Evolutionary conservation across 1,140 invertebrate genomes (phyloP), one percentile per base, ranked within the genome.

Genomic region (Brachionus sp.): DNA sequence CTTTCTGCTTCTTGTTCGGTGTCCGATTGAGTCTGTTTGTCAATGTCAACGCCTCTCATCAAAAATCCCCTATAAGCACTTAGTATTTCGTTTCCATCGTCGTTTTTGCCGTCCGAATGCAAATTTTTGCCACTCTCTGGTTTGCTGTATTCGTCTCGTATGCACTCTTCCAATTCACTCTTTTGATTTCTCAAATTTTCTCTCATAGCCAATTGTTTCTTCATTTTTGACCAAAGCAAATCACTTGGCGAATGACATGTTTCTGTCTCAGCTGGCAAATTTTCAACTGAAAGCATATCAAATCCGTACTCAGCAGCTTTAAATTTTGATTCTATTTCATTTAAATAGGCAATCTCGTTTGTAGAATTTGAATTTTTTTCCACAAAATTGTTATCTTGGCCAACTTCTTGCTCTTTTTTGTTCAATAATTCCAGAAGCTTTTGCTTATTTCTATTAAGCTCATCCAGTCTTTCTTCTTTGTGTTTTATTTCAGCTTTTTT

Each of bases 171-270:
- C 19, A 75, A 23, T 23, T 75, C 70, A 23, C 44, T 75, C 29
- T 75, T 75, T 29, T 75, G 39, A 9, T 33, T 75, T 50, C 70
- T 33, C 33, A 75, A 46, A 50, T 75, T 75, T 75, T 75, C 70
- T 46, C 70, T 75, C 70, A 75, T 75, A 7, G 39, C 44, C 9
- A 75, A 6, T n/a, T 75, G 70, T 13, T 75, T 75, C 46, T 75
- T 75, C 70, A 75, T 75, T 46, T 75, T 19, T 9, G 44, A 75
- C 70, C 70, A 75, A 3, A 75, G 39, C 23, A 75, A 42, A 46
- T 75, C 70, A 13, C 70, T 75, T 75, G 70, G 70, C 39, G 70
- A 75, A 12, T 75, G 70, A 33, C 70, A 46, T 2, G 23, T 0
- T 13, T 75, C 42, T 46, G 1, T n/a, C 46, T 44, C 50, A 23